Conservation (phyloP, 2,113 vertebrate species). For the Saccopteryx bilineata region DNA sequence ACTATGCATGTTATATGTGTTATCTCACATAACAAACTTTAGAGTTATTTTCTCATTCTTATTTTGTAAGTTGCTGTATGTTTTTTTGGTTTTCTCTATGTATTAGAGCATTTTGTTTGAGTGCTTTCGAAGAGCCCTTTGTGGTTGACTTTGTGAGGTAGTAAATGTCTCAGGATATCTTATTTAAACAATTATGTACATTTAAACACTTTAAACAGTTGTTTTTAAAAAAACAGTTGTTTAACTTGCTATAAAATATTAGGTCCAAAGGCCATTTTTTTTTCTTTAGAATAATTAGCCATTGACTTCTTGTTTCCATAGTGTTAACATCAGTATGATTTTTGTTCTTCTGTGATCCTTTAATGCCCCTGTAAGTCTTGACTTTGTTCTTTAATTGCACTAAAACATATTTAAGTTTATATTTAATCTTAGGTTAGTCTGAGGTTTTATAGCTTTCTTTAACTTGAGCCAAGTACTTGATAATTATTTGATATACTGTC, state of each 20-base stretch:
- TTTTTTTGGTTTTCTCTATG: not conserved
- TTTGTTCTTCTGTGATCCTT: constrained; percentile 5
- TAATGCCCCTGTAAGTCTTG: not conserved
- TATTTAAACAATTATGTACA: not conserved
- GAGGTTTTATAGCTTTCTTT: constrained; percentile 15
- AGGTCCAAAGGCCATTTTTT: not conserved
- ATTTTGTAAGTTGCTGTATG: not conserved
- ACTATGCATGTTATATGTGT: not conserved
- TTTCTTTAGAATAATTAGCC: not conserved
- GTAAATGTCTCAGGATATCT: not conserved
- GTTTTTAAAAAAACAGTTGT: constrained; percentile 3
- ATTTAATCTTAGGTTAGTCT: not conserved
- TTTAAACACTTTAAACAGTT: constrained; percentile 30
- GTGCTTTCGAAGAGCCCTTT: constrained; percentile 47
- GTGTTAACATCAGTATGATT: not conserved
- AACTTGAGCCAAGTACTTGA: not conserved
- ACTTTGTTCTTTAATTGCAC: constrained; percentile 39
- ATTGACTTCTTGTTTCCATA: not conserved
- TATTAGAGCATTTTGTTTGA: not conserved
- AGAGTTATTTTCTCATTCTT: not conserved
- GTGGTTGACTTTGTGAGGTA: not conserved
- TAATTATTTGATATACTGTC: not conserved
- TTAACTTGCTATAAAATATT: constrained; percentile 38
- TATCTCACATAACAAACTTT: not conserved
- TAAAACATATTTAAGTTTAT: constrained; percentile 7